Evolutionary conservation across 2,797 vertebrate genomes (phyloP).

Genomic region (Rhynchonycteris naso): DNA sequence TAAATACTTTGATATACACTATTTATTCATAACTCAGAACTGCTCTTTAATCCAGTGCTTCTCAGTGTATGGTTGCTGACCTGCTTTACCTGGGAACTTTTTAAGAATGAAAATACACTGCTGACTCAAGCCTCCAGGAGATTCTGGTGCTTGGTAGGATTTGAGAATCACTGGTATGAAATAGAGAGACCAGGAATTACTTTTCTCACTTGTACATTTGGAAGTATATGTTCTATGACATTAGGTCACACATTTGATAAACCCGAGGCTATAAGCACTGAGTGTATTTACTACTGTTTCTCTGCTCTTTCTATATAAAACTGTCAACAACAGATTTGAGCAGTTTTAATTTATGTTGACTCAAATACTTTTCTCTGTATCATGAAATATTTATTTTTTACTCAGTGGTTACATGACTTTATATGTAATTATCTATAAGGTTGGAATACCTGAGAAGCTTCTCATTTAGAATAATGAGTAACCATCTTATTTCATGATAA

Average conservation of each 20-base stretch:
- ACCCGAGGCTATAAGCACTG: background rate
- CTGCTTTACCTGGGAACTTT: background rate
- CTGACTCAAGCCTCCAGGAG: background rate
- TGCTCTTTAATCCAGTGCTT: background rate
- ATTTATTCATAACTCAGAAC: background rate
- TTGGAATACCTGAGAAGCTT: background rate
- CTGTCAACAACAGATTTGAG: background rate
- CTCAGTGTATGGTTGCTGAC: background rate
- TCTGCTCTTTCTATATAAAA: background rate
- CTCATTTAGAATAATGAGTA: slow-evolving; percentile 40
- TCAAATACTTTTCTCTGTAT: slow-evolving; percentile 3
- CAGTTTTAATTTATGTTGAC: slow-evolving; percentile 17
- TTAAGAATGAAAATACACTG: slow-evolving; percentile 7
- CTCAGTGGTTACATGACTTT: background rate
- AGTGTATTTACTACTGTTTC: background rate
- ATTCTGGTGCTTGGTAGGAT: background rate
- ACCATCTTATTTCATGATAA: background rate
- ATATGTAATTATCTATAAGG: background rate
- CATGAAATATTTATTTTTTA: slow-evolving; percentile 28
- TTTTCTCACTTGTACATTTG: background rate
- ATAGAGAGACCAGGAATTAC: background rate
- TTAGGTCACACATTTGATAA: background rate
- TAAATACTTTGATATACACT: background rate
- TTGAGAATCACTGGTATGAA: background rate
- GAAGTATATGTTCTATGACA: slow-evolving; percentile 27